Conservation (phyloP, 2,888 invertebrate genomes). For the Polietes domitor region DNA sequence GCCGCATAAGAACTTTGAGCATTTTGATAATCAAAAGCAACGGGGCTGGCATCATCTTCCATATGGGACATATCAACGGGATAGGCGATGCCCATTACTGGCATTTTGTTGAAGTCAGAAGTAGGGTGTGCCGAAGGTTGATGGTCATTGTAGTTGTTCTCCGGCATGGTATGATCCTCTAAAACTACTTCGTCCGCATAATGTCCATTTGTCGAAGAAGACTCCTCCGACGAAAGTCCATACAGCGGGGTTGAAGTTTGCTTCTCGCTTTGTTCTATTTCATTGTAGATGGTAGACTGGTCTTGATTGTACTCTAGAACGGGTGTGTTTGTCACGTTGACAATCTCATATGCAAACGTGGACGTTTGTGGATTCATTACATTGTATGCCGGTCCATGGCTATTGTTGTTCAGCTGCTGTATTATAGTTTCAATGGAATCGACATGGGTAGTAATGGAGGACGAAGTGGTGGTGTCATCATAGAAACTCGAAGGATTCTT, state of each 20-base stretch:
- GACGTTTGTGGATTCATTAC: slow-evolving; percentile 70
- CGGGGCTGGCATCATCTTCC: slow-evolving; percentile 68
- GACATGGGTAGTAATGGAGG: slow-evolving; percentile 80
- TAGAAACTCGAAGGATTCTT: slow-evolving; percentile 62
- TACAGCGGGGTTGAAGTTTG: slow-evolving; percentile 27
- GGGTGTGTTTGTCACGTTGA: slow-evolving; percentile 20
- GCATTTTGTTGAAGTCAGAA: slow-evolving; percentile 79
- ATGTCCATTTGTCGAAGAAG: slow-evolving; percentile 42
- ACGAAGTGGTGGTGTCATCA: slow-evolving; percentile 73
- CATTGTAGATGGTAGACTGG: slow-evolving; percentile 34
- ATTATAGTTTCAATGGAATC: slow-evolving; percentile 84
- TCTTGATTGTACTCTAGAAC: slow-evolving; percentile 11
- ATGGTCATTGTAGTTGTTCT: slow-evolving; percentile 73
- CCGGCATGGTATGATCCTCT: slow-evolving; percentile 77
- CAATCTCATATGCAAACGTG: not conserved
- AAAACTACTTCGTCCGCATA: slow-evolving; percentile 71
- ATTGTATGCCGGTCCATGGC: slow-evolving; percentile 79
- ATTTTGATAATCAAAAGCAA: slow-evolving; percentile 65
- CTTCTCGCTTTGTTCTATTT: slow-evolving; percentile 38
- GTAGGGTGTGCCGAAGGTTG: slow-evolving; percentile 71
- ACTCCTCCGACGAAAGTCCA: slow-evolving; percentile 13
- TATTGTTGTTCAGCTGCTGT: slow-evolving; percentile 83
- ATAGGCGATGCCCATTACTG: slow-evolving; percentile 77
- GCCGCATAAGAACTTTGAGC: slow-evolving; percentile 49
- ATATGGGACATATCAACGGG: slow-evolving; percentile 77